A percentile compares a stretch with the other conserved stretches of the same genome.
Conservation (phyloP, 1,140 invertebrate genomes). For the Drosophila takahashii region DNA sequence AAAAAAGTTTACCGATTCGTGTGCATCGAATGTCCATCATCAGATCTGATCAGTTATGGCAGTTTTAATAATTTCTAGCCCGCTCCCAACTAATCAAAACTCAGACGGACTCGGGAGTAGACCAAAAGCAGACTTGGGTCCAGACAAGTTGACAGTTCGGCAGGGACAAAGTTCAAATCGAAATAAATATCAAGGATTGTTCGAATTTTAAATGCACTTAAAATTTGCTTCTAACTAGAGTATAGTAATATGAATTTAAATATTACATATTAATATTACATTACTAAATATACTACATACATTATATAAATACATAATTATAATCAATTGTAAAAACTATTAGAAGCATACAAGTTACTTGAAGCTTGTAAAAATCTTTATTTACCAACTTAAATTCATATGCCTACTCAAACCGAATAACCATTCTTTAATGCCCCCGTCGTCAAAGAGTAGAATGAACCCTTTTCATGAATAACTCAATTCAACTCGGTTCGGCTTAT, state of each 20-base stretch:
- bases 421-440: neutral
- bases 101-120: slow-evolving; percentile 20
- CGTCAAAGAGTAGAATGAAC: slow-evolving; percentile 18
- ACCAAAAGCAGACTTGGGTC: slow-evolving; percentile 20
- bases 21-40: slow-evolving; percentile 49
- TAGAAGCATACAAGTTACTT: neutral
- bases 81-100: slow-evolving; percentile 71
- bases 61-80: slow-evolving; percentile 71
- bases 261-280: neutral
- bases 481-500: slow-evolving; percentile 24
- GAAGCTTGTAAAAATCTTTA: neutral
- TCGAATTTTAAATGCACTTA: slow-evolving; percentile 9
- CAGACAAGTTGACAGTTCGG: slow-evolving; percentile 48
- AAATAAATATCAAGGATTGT: neutral
- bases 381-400: neutral
- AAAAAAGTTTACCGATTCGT: slow-evolving; percentile 74
- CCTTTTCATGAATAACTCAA: slow-evolving; percentile 75
- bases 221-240: neutral
- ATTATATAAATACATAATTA: no score
- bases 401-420: neutral
- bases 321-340: neutral
- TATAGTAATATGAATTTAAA: neutral
- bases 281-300: no score
- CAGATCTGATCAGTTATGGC: slow-evolving; percentile 46
- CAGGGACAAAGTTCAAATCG: slow-evolving; percentile 12